Evolutionary conservation across 1,140 invertebrate genomes (phyloP).

Genomic region (Mesaphorura yosii): DNA sequence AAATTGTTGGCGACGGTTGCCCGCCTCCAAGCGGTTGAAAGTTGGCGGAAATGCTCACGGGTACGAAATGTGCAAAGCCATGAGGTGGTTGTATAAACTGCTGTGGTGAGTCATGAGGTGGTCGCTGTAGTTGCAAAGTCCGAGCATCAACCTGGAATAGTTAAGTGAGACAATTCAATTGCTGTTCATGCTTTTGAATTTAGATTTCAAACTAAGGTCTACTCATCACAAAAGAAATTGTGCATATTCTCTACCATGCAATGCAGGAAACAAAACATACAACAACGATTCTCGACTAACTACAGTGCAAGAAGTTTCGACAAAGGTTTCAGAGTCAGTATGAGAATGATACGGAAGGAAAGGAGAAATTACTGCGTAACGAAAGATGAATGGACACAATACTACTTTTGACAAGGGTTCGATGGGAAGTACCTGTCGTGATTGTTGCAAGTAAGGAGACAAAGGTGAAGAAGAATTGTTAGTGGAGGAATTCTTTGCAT

Average conservation of each 20-base stretch:
- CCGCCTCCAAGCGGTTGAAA: background rate
- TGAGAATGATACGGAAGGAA: background rate
- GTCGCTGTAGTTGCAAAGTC: no score
- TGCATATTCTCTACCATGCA: no score
- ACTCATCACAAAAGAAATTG: no score
- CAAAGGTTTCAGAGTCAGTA: no score
- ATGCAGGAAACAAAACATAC: no score
- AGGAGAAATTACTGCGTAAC: background rate
- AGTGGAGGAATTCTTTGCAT: constrained; percentile 5
- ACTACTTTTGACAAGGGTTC: no score
- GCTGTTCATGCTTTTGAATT: no score
- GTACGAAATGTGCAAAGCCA: constrained; percentile 32
- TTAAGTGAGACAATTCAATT: no score
- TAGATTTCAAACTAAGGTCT: no score
- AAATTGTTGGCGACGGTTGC: constrained; percentile 1
- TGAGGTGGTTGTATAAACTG: constrained; percentile 24
- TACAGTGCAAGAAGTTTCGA: no score
- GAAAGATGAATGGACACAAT: background rate
- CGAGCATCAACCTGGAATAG: no score
- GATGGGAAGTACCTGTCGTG: constrained; percentile 19
- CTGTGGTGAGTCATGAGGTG: background rate
- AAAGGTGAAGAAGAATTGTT: constrained; percentile 11
- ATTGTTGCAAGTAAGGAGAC: constrained; percentile 6
- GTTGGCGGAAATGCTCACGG: constrained; percentile 3
- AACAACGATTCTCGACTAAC: no score